Conservation (phyloP, 1,140 invertebrate genomes). For the Bombus vancouverensis region DNA sequence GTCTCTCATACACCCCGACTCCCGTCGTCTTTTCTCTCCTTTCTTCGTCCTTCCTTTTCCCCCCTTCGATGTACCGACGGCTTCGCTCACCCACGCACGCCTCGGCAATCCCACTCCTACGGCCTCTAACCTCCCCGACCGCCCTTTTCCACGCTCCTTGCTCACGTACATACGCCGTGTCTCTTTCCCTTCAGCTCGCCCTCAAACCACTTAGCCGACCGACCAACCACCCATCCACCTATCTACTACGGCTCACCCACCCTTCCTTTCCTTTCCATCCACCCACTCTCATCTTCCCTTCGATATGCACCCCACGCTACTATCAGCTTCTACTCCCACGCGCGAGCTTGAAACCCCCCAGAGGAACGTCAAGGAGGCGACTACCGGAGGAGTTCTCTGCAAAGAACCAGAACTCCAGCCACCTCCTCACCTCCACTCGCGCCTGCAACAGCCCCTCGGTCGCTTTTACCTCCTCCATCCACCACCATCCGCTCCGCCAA, state of each 20-base stretch:
- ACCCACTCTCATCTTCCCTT: slow-evolving; percentile 63
- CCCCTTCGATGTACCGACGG: slow-evolving; percentile 26
- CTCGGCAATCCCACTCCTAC: slow-evolving; percentile 28
- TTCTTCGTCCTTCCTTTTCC: slow-evolving; percentile 12
- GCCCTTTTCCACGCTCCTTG: slow-evolving; percentile 58
- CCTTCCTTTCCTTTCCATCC: slow-evolving; percentile 37
- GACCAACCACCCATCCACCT: slow-evolving; percentile 42
- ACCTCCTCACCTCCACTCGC: not conserved
- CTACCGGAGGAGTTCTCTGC: slow-evolving; percentile 63
- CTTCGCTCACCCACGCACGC: slow-evolving; percentile 44
- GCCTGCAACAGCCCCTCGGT: slow-evolving; percentile 8
- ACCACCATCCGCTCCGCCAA: slow-evolving; percentile 27
- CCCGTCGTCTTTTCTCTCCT: slow-evolving; percentile 18
- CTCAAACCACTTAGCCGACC: slow-evolving; percentile 31
- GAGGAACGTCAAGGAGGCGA: slow-evolving; percentile 70
- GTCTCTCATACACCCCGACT: slow-evolving; percentile 38
- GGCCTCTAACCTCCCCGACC: slow-evolving; percentile 60
- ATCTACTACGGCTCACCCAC: slow-evolving; percentile 45
- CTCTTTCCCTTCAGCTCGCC: slow-evolving; percentile 11
- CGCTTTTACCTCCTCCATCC: not conserved
- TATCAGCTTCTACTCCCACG: slow-evolving; percentile 64
- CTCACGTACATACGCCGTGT: slow-evolving; percentile 22
- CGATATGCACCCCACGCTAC: slow-evolving; percentile 69
- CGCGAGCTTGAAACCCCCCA: slow-evolving; percentile 64
- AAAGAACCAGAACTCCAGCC: slow-evolving; percentile 57